Evolutionary conservation across 1,140 invertebrate species (phyloP), one percentile per base, ranked within the genome.

Genomic region (Drosophila micromelanica): DNA sequence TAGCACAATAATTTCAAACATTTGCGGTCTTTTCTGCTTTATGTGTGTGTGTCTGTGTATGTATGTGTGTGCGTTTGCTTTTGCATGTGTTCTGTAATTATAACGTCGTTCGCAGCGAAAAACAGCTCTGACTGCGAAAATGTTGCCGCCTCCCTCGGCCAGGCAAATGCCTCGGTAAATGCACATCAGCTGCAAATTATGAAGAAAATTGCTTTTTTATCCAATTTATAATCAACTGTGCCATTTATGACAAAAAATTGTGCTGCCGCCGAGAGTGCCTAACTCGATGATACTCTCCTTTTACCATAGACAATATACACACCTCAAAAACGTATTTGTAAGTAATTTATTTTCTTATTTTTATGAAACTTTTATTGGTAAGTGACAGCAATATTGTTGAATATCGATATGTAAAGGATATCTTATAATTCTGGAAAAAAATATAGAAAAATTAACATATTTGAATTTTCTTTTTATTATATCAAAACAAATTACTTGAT

Each of bases 1-100:
- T 68, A 76, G 71, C 55, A 40, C 20, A 68, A 80, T 73, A 68
- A 81, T 76, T 78, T 65, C 20, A 62, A 68, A 64, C 64, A 78
- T 75, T 78, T 75, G 35, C 37, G 27, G 54, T 23, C 60, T 63
- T 15, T 46, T 17, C 15, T 23, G n/a, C 1, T 32, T 32, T 12
- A 0, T 23, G 15, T 32, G 13, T 32, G 13, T 12, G 32, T 37
- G 8, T 37, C 8, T 5, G 0, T 55, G 11, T 12, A 0, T 23
- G 35, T 32, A 9, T 32, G 13, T 6, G 15, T 40, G 9, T 23
- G 11, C 8, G 2, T 55, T 11, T 23, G 35, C 20, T n/a, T 54
- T 3, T 43, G 20, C 23, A 3, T 30, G 13, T 30, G 4, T 27
- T 5, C 11, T 48, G 23, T 45, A 45, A 57, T 42, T 55, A 55